Percentiles rank a stretch among this genome's conserved stretches.
Conservation (phyloP, 2,797 vertebrate species). For the Chrysocyon brachyurus region DNA sequence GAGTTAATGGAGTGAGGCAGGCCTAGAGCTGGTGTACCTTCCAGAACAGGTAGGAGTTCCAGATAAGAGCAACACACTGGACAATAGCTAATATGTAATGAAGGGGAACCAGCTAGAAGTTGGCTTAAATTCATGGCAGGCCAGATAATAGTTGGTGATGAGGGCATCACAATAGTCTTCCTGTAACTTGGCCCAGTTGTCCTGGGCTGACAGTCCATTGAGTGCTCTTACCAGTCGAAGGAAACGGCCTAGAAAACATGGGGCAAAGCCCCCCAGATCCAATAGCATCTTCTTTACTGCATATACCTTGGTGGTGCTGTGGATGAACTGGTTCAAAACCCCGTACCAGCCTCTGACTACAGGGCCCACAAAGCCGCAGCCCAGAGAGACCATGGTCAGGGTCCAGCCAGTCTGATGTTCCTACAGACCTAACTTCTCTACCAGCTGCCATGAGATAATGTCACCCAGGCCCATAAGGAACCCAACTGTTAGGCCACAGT, state of each 20-base stretch:
- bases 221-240: conserved; percentile 89
- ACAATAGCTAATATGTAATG: conserved; percentile 95
- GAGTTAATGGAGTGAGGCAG: rapidly evolving
- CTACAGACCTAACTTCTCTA: conserved; percentile 91
- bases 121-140: conserved; percentile 94
- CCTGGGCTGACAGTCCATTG: conserved; percentile 91
- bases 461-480: conserved; percentile 93
- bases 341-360: conserved; percentile 95
- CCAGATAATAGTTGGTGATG: conserved; percentile 95
- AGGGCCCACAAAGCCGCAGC: conserved; percentile 95
- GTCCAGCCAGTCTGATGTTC: conserved; percentile 92
- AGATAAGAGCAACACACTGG: conserved; percentile 94
- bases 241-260: conserved; percentile 93
- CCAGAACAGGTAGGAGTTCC: conserved; percentile 99
- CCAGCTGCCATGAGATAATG: conserved; percentile 95
- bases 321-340: conserved; percentile 92
- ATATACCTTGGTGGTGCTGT: conserved; percentile 90
- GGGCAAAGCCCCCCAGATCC: conserved; percentile 89
- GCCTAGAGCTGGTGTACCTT: conserved; percentile 93
- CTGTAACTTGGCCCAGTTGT: conserved; percentile 92
- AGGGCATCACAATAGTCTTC: conserved; percentile 95
- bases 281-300: conserved; percentile 92
- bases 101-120: conserved; percentile 96
- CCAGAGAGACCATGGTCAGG: conserved; percentile 93
- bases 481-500: conserved; percentile 86